Percentiles rank a stretch among this genome's conserved stretches.
Evolutionary conservation across 2,888 invertebrate genomes (phyloP).

Genomic region (Colletes collaris): DNA sequence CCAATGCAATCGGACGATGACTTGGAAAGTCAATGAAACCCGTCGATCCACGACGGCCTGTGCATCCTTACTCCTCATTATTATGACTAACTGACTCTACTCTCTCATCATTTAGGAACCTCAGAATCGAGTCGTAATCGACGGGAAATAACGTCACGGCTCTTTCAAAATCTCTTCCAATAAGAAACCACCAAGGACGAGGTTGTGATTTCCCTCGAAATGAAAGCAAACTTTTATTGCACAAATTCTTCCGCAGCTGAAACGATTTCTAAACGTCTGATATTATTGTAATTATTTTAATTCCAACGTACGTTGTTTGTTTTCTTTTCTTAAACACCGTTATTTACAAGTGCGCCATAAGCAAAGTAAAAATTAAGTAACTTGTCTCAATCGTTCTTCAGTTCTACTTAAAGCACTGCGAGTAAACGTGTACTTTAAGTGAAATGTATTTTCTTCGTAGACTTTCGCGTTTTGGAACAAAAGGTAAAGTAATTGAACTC

Average conservation of each 20-base stretch:
- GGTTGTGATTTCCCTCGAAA: conserved; percentile 23
- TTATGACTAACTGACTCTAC: conserved; percentile 44
- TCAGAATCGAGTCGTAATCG: conserved; percentile 17
- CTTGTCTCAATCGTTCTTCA: too few species aligned
- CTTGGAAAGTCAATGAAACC: conserved; percentile 57
- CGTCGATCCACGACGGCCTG: conserved; percentile 36
- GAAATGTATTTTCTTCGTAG: too few species aligned
- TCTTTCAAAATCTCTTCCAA: conserved; percentile 28
- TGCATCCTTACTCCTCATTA: conserved; percentile 50
- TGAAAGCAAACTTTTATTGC: conserved; percentile 27
- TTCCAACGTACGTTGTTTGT: not conserved
- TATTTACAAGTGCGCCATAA: too few species aligned
- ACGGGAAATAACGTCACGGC: conserved; percentile 13
- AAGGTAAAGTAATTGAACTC: too few species aligned
- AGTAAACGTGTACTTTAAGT: too few species aligned
- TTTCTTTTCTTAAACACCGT: too few species aligned
- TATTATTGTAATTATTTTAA: not conserved
- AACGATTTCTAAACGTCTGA: conserved; percentile 13
- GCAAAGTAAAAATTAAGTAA: too few species aligned
- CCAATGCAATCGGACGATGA: conserved; percentile 53
- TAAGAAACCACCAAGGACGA: conserved; percentile 11
- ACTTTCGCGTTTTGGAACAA: too few species aligned
- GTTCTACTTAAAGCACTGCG: too few species aligned
- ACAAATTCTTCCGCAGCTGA: not conserved
- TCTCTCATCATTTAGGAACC: conserved; percentile 33